Base-by-base conservation (phyloP, 1,140 invertebrate genomes). In the Ladona fulva region DNA sequence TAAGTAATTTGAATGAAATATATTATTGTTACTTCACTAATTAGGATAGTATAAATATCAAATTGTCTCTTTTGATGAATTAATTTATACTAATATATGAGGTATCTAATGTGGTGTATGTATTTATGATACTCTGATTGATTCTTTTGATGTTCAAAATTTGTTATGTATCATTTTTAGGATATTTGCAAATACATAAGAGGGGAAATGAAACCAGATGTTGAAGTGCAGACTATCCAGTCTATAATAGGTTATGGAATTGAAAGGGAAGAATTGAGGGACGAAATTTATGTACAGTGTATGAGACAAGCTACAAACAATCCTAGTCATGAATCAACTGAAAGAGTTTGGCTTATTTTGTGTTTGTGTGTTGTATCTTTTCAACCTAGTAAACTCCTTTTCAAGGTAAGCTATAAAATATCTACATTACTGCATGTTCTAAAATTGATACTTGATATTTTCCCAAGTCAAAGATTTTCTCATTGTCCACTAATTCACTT, bases 331-430 rank as follows among this genome's bases (percentile, higher is more conserved):
- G 94, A 96, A 74, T 91, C 92, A 85, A 88, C 91, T 0, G 93
- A 94, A 82, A 87, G 93, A 75, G 89, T 96, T 19, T 98, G 96
- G 96, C 87, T 97, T 25, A 84, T 99, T 0, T 86, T 98, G 29
- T 97, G 95, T 83, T 86, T 98, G 37, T 91, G 92, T 78, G 92
- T 95, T 25, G 95, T 97, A 16, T 92, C 95, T 14, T 98, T 98
- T 86, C 93, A 95, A 82, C 95, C 96, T 0, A 94, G 93, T 80
- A 97, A 97, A 87, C 85, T 93, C 0, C 87, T 98, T 7, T 91
- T 92, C 82, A 93, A 91, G 86, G 90, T 91, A 84, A 81, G 78
- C 29, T 77, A 25, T 29, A 73, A 80, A 80, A 10, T 80, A 80
- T 25, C 14, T 10, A 37, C 11, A 37, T 29, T 25, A 8, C 6